Base-by-base conservation (phyloP, 2,888 invertebrate species). In the Hirtodrosophila histrioides region DNA sequence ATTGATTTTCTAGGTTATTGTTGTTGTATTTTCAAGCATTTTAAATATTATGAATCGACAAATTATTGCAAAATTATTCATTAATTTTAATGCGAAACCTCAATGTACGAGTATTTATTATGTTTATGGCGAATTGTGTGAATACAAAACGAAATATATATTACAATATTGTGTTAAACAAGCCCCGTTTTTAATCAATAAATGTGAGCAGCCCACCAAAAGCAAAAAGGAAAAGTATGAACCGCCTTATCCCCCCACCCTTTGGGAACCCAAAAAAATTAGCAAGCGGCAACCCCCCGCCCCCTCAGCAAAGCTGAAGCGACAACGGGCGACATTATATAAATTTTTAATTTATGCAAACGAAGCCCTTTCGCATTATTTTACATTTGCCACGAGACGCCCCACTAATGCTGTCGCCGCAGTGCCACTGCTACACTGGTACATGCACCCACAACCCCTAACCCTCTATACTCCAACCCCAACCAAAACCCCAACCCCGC, bases 341-440 rank as follows among this genome's bases (percentile, higher is more conserved):
- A 88, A 77, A 88, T 84, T 85, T 84, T 83, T 88, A 87, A 86
- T 87, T 85, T 87, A 87, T 88, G 88, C 86, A 88, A 86, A 86
- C 86, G 81, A 86, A 86, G 86, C 85, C 85, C 79, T 88, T 88
- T 86, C 86, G 88, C 85, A 86, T 86, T 87, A 86, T 85, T 85
- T 88, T 85, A 79, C 85, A 86, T 86, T 83, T 86, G 75, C 86
- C 81, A 67, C 86, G 70, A 77, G 84, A 84, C 84, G 84, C 84
- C 86, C 83, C 73, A 79, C 86, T 74, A 81, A 79, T 79, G 81
- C 75, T 73, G 70, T 72, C 78, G 78, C 84, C 79, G 55, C 64
- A 27, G 17, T 17, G 17, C 1, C 17, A 17, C 17, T 17, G 17
- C 17, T 17, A 17, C 17, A 63, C 41, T 35, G 57, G 24, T 63